Evolutionary conservation across 2,888 invertebrate genomes (phyloP).

Genomic region (Andrena hattorfiana): DNA sequence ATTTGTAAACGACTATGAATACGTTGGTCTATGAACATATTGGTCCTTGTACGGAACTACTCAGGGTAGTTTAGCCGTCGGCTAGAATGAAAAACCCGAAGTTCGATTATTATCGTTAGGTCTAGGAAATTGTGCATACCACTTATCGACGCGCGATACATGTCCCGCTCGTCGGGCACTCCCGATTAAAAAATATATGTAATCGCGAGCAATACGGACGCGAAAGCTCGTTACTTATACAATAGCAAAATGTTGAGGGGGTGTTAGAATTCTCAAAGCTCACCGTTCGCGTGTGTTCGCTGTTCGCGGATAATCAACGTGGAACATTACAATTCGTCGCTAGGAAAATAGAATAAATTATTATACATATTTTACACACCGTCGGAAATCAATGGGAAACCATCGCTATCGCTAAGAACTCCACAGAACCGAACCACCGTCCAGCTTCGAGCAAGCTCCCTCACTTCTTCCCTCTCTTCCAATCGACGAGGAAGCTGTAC

Average conservation of each 20-base stretch:
- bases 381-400: neutral
- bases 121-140: conserved; percentile 24
- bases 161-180: neutral
- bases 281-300: conserved; percentile 17
- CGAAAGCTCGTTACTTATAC: conserved; percentile 23
- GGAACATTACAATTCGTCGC: neutral
- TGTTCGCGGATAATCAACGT: neutral
- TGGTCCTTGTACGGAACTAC: conserved; percentile 53
- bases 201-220: conserved; percentile 33
- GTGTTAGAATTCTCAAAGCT: conserved; percentile 36
- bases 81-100: conserved; percentile 14
- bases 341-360: conserved; percentile 11
- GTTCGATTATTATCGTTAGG: conserved; percentile 9
- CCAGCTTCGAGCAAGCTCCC: neutral
- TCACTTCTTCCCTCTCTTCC: neutral
- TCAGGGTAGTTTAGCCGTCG: conserved; percentile 25
- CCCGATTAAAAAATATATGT: conserved; percentile 40
- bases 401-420: neutral
- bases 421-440: neutral
- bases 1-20: neutral
- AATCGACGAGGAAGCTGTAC: neutral
- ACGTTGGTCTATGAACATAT: conserved; percentile 49
- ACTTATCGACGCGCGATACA: conserved; percentile 41
- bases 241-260: conserved; percentile 27
- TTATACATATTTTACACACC: neutral